These are phyloP conservation scores for Athalia rosae DNA, from an alignment of 2,888 invertebrate genomes.

Conservation along the genomic window DNA sequence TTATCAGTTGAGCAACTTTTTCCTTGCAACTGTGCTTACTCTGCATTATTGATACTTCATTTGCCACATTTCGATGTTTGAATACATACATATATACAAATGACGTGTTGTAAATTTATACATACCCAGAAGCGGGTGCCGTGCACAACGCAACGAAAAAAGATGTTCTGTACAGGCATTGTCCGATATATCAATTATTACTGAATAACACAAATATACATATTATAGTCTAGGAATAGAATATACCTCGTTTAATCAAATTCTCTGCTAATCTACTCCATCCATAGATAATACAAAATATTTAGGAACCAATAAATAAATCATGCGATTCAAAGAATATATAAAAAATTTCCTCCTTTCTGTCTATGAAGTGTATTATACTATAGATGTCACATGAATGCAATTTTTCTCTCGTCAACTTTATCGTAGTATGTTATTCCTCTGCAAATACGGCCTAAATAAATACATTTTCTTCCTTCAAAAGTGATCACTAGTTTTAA, in stretches of 20 bases:
- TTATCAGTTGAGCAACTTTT: background rate
- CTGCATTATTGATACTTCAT: no score
- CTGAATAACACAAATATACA: background rate
- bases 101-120: no score
- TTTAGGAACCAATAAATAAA: conserved; percentile 8
- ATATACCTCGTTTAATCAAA: background rate
- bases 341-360: background rate
- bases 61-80: background rate
- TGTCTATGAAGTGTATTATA: background rate
- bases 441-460: conserved; percentile 11
- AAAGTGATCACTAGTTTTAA: background rate
- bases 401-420: background rate
- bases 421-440: conserved; percentile 14
- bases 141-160: conserved; percentile 15
- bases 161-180: background rate
- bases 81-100: conserved; percentile 12
- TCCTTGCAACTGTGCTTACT: background rate
- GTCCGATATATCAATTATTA: conserved; percentile 33
- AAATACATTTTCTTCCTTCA: background rate
- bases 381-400: background rate
- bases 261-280: conserved; percentile 19
- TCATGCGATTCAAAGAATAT: conserved; percentile 40
- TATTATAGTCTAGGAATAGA: conserved; percentile 17
- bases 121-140: no score
- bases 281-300: conserved; percentile 6